Evolutionary conservation across 2,797 vertebrate genomes (phyloP).

Genomic region (Lateolabrax maculatus): DNA sequence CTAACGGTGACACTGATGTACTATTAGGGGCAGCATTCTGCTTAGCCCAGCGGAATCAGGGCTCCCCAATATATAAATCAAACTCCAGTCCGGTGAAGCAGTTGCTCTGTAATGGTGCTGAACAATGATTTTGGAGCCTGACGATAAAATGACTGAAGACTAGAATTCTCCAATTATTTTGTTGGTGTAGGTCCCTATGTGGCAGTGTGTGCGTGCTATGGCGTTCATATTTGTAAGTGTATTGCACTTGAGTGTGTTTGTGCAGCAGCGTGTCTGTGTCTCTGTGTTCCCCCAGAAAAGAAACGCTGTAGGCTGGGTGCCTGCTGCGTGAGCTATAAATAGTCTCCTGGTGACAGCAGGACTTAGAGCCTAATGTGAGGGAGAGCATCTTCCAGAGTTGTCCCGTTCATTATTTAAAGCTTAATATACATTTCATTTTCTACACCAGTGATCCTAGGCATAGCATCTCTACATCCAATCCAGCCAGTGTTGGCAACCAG

Average conservation of each 20-base stretch:
- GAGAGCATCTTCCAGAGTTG: constrained; percentile 69
- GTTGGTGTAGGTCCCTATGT: neutral
- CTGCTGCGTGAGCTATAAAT: constrained; percentile 79
- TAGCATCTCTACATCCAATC: neutral
- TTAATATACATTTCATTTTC: constrained; percentile 41
- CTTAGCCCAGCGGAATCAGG: constrained; percentile 65
- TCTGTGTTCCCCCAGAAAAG: constrained; percentile 55
- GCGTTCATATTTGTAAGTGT: neutral
- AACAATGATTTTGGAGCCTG: constrained; percentile 21
- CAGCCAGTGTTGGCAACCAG: neutral
- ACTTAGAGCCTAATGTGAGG: constrained; percentile 67
- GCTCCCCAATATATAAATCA: constrained; percentile 72
- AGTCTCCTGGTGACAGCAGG: constrained; percentile 76
- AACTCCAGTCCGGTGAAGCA: constrained; percentile 15
- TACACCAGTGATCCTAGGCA: neutral
- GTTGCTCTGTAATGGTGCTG: neutral
- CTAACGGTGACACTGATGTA: constrained; percentile 73
- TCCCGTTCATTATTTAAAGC: constrained; percentile 64
- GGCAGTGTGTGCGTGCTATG: neutral
- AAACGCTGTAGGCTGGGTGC: constrained; percentile 62
- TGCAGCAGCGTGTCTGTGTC: constrained; percentile 39
- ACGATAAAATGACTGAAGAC: neutral
- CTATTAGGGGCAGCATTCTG: constrained; percentile 63
- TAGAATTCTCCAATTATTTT: constrained; percentile 10
- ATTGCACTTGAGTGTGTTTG: constrained; percentile 15